Evolutionary conservation across 2,113 vertebrate species (phyloP).

Genomic region (Chaetodon trifascialis): DNA sequence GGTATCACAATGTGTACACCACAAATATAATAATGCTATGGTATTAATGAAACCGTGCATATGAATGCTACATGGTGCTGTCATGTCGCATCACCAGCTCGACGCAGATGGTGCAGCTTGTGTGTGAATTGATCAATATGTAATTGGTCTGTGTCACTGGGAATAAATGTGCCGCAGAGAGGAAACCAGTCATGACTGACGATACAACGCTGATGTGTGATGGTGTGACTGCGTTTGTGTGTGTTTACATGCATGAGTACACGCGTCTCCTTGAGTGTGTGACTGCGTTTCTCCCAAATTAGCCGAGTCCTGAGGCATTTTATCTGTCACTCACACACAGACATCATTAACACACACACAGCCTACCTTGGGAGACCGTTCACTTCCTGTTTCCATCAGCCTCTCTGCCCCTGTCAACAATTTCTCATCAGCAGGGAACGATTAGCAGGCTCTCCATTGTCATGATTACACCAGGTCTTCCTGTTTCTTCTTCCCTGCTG

Average conservation of each 20-base stretch:
- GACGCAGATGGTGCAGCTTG: neutral
- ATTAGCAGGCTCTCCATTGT: slow-evolving; percentile 37
- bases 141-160: slow-evolving; percentile 46
- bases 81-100: slow-evolving; percentile 32
- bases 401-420: slow-evolving; percentile 57
- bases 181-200: slow-evolving; percentile 33
- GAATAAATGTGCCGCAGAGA: slow-evolving; percentile 34
- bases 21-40: slow-evolving; percentile 7
- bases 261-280: neutral
- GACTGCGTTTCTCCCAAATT: slow-evolving; percentile 34
- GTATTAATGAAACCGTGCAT: slow-evolving; percentile 1
- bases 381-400: slow-evolving; percentile 73
- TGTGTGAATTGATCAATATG: slow-evolving; percentile 48
- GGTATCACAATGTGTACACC: neutral
- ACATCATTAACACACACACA: slow-evolving; percentile 20
- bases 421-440: slow-evolving; percentile 51
- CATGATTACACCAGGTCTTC: neutral
- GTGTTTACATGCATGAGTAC: neutral
- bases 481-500: neutral
- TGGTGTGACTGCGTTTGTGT: slow-evolving; percentile 21
- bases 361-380: slow-evolving; percentile 44
- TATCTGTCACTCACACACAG: slow-evolving; percentile 22
- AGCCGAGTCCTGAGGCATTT: slow-evolving; percentile 39
- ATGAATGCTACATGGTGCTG: slow-evolving; percentile 29
- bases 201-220: slow-evolving; percentile 33